Evolutionary conservation across 1,140 invertebrate species (phyloP).

Genomic region (Latrodectus geometricus): DNA sequence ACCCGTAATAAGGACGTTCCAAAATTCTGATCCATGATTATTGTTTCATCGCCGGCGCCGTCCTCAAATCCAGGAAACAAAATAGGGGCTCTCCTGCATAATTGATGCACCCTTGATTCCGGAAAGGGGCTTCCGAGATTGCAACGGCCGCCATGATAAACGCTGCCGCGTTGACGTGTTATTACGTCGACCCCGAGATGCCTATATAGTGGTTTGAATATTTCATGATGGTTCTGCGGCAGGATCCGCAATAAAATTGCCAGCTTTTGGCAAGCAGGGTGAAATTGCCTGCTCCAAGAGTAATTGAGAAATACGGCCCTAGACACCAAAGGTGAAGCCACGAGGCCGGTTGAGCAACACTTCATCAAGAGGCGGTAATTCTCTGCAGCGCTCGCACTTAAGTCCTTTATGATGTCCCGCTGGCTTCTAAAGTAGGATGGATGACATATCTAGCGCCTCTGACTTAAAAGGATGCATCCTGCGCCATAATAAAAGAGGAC

Average conservation of each 20-base stretch:
- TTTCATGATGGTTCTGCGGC: conserved; percentile 56
- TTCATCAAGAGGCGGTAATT: conserved; percentile 57
- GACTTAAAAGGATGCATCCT: conserved; percentile 52
- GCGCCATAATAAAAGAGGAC: conserved; percentile 50
- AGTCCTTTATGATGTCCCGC: conserved; percentile 61
- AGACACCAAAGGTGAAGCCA: conserved; percentile 62
- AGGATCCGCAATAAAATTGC: conserved; percentile 61
- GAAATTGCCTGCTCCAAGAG: conserved; percentile 60
- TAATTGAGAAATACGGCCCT: conserved; percentile 63
- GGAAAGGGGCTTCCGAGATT: conserved; percentile 57
- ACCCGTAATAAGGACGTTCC: conserved; percentile 60
- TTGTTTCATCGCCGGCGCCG: conserved; percentile 57
- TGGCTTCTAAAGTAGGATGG: conserved; percentile 57
- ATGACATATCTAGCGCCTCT: conserved; percentile 35
- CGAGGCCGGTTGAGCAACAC: conserved; percentile 51
- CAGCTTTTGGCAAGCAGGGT: conserved; percentile 58
- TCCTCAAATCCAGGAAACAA: conserved; percentile 59
- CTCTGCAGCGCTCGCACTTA: conserved; percentile 49
- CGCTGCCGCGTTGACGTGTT: conserved; percentile 61
- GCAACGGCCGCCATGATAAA: conserved; percentile 60
- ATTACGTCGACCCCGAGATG: conserved; percentile 62
- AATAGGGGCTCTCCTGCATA: conserved; percentile 56
- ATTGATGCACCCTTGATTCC: conserved; percentile 60
- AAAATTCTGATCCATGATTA: conserved; percentile 62
- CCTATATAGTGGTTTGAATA: conserved; percentile 62